A percentile compares a stretch with the other conserved stretches of the same genome.
These are phyloP conservation scores for Chroicocephalus ridibundus DNA, from an alignment of 2,113 vertebrate genomes.

Conservation along the genomic window DNA sequence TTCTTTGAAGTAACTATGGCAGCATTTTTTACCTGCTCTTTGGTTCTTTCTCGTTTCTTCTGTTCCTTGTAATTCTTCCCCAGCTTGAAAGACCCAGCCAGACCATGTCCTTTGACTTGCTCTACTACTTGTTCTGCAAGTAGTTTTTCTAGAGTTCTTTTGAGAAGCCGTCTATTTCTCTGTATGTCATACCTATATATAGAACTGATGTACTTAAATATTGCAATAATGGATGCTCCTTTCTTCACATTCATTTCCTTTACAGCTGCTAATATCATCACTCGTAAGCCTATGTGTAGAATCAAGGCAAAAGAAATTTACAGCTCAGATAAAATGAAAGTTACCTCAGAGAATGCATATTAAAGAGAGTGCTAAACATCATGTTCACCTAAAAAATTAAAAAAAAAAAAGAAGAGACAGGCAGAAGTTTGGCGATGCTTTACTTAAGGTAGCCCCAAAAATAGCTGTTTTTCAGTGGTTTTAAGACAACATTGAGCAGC, in stretches of 20 bases:
- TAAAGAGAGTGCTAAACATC: not conserved
- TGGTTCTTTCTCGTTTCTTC: slow-evolving; percentile 73
- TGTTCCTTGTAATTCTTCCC: slow-evolving; percentile 94
- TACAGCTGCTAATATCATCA: slow-evolving; percentile 91
- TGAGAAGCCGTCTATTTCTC: slow-evolving; percentile 88
- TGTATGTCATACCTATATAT: slow-evolving; percentile 87
- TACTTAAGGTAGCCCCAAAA: not conserved
- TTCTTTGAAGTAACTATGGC: not conserved
- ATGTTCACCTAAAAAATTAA: not conserved
- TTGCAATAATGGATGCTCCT: slow-evolving; percentile 89
- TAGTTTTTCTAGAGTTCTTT: slow-evolving; percentile 86
- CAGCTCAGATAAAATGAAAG: slow-evolving; percentile 16
- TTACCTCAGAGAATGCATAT: not conserved
- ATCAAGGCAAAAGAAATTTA: not conserved
- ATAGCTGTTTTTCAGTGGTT: not conserved
- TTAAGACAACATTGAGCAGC: not conserved
- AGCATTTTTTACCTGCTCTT: slow-evolving; percentile 79
- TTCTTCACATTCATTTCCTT: slow-evolving; percentile 91
- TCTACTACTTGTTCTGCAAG: slow-evolving; percentile 87
- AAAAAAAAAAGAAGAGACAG: not conserved
- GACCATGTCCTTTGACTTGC: slow-evolving; percentile 92
- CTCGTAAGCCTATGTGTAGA: slow-evolving; percentile 84
- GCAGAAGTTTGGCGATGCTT: not conserved
- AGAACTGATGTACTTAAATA: slow-evolving; percentile 90
- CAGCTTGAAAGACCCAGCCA: slow-evolving; percentile 92